A percentile compares a stretch with the other conserved stretches of the same genome.
phyloP scores from a whole-genome alignment of 2,888 invertebrate genomes.

The Dorcus parallelipipedus region DNA sequence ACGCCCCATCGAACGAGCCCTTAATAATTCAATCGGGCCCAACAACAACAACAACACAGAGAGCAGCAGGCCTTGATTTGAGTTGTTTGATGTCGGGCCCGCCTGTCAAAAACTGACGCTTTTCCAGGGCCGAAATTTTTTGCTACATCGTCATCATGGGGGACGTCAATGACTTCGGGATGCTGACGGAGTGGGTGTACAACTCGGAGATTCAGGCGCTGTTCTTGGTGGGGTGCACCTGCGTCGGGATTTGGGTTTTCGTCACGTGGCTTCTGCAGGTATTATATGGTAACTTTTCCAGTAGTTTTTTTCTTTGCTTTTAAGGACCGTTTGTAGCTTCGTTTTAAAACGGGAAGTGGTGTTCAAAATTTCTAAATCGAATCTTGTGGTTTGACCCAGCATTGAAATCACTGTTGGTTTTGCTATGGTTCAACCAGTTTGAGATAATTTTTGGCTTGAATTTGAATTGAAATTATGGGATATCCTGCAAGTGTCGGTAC shows the following conservation, averaged over 20 bases:
- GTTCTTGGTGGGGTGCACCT: slow-evolving; percentile 26
- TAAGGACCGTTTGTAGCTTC: no score
- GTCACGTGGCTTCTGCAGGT: slow-evolving; percentile 29
- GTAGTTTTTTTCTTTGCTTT: no score
- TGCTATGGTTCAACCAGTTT: no score
- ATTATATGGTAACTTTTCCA: background rate
- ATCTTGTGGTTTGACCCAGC: no score
- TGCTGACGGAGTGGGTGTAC: slow-evolving; percentile 18
- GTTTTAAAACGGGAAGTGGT: no score
- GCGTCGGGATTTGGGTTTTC: slow-evolving; percentile 30
- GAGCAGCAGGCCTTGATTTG: background rate
- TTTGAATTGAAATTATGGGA: no score
- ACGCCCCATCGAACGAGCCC: no score
- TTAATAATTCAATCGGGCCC: background rate
- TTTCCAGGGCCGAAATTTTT: background rate
- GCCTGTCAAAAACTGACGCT: background rate
- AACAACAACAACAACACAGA: background rate
- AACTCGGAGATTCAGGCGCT: slow-evolving; percentile 27
- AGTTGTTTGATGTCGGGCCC: background rate
- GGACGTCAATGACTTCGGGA: background rate
- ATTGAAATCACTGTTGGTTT: no score
- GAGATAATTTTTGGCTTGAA: no score
- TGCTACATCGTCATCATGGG: background rate
- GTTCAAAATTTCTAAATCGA: no score
- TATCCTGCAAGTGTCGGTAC: no score